Evolutionary conservation across 2,888 invertebrate species (phyloP).

Genomic region (Ctenicera cuprea): DNA sequence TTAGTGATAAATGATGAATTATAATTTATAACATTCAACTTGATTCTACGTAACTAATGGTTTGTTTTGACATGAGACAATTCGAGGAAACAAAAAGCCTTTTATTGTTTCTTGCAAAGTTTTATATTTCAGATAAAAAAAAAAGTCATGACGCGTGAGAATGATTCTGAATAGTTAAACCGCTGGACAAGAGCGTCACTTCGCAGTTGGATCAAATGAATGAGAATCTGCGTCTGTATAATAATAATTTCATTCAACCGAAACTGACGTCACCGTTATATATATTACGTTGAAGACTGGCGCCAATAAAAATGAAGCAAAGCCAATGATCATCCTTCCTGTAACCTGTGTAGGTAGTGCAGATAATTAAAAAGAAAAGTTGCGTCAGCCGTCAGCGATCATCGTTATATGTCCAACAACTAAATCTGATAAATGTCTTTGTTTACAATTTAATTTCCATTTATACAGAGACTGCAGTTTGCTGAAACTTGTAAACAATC

Average conservation of each 20-base stretch:
- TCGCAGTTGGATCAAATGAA: too few species aligned
- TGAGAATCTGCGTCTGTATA: neutral
- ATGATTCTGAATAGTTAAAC: neutral
- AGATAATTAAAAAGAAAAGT: neutral
- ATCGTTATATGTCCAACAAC: too few species aligned
- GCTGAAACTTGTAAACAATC: too few species aligned
- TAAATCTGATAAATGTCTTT: too few species aligned
- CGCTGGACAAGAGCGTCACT: neutral
- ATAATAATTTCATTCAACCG: constrained; percentile 8
- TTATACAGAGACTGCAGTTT: too few species aligned
- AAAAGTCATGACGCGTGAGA: constrained; percentile 8
- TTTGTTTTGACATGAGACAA: neutral
- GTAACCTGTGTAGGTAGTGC: neutral
- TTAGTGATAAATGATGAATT: constrained; percentile 32
- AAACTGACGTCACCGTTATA: constrained; percentile 17
- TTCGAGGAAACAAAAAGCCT: constrained; percentile 4
- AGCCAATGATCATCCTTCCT: neutral
- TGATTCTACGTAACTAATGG: constrained; percentile 9
- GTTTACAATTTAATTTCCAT: too few species aligned
- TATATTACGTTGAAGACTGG: neutral
- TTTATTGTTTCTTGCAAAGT: neutral
- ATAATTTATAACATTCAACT: constrained; percentile 26
- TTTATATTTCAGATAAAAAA: constrained; percentile 4
- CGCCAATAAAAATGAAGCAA: neutral
- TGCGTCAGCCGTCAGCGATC: too few species aligned